Evolutionary conservation across 1,140 invertebrate species (phyloP), one percentile per base, ranked within the genome.

Genomic region (Rhagoletis zephyria): DNA sequence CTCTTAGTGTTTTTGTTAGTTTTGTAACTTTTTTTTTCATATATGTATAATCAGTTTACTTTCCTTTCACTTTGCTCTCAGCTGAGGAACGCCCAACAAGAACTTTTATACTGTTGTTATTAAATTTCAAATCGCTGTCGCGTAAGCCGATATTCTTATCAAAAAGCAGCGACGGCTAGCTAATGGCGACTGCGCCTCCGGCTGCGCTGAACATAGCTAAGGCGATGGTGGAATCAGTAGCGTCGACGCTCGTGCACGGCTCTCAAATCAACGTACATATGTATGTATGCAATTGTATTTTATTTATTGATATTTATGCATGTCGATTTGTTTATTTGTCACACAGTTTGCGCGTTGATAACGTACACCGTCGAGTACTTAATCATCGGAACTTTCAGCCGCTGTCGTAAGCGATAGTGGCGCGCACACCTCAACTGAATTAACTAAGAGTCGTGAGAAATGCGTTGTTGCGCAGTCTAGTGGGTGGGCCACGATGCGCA

Each of bases 81-180:
- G n/a, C 48, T 16, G 30, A 30, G 30, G 30, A 30, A 30, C 30
- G 30, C n/a, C 4, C n/a, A 81, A 48, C 7, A 5, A 56, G 74
- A 56, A 51, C 48, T 7, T 14, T 81, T 48, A 14, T 48, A 56
- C 19, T 81, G 19, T 7, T 59, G 74, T 56, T 81, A 56, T 81
- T 59, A 81, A 81, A 51, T 81, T 81, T 81, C 74, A 56, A 81
- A 81, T 30, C 16, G 74, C 74, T 56, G 74, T 4, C 74, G n/a
- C 16, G 16, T 16, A 81, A 81, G 48, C n/a, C 61, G 61, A 14
- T 63, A 51, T 56, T 51, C 74, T 81, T 81, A 81, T 81, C 74
- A 81, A 81, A 67, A 30, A 19, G 48, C 48, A 3, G 16, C 48
- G 2, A 6, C 48, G 4, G 5, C 74, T 63, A 30, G 14, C 48